phyloP scores from a whole-genome alignment of 2,888 invertebrate genomes.

The Lasioglossum vierecki region DNA sequence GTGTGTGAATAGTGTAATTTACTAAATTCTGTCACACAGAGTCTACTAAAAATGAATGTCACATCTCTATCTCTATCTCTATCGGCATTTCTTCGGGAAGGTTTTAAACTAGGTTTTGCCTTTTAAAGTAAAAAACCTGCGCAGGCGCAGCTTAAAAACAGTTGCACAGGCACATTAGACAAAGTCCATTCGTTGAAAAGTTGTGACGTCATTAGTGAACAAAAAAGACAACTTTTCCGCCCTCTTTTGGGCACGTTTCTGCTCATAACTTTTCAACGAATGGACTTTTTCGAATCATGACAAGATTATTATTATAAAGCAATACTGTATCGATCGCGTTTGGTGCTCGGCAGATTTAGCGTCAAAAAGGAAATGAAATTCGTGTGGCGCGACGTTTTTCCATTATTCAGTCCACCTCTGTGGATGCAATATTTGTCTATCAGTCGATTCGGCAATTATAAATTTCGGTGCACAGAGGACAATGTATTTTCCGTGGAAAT shows the following conservation, averaged over 20 bases:
- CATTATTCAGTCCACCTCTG: neutral
- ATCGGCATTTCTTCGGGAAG: no score
- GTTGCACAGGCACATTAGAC: no score
- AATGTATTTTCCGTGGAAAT: slow-evolving; percentile 34
- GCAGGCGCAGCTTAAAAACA: no score
- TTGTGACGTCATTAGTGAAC: no score
- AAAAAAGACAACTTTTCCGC: no score
- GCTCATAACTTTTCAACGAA: no score
- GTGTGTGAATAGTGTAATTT: neutral
- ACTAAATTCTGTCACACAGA: neutral
- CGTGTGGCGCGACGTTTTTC: neutral
- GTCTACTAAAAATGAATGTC: neutral
- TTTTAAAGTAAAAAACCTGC: no score
- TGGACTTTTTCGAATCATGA: no score
- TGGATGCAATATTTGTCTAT: neutral
- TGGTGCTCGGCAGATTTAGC: neutral
- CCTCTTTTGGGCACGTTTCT: no score
- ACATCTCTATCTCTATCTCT: no score
- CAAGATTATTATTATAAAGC: neutral
- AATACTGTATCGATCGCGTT: neutral
- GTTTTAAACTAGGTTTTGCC: no score
- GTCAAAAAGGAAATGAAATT: neutral
- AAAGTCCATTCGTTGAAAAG: no score
- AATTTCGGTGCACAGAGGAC: slow-evolving; percentile 20
- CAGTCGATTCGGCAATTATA: neutral